Conservation (phyloP, 92 coral and sea anemone species). For the Zoanthus sociatus region DNA sequence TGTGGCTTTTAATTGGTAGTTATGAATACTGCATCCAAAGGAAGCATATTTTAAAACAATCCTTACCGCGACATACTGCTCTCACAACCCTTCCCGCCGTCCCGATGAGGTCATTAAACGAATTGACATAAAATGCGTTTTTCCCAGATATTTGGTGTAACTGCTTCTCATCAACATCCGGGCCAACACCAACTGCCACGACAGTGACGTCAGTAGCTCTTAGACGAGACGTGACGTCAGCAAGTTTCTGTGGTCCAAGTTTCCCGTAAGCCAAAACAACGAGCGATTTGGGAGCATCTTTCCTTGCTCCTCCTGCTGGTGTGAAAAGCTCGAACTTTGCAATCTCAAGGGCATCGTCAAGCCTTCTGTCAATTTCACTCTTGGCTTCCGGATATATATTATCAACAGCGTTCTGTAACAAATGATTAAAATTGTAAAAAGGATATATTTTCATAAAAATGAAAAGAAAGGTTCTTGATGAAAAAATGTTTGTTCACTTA, state of each 20-base stretch:
- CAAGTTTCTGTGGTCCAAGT: conserved; percentile 72
- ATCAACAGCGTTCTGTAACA: conserved; percentile 74
- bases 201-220: conserved; percentile 78
- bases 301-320: conserved; percentile 86
- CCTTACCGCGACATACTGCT: conserved; percentile 87
- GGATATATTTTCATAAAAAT: neutral
- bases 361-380: conserved; percentile 77
- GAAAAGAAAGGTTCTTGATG: too few relatives aligned
- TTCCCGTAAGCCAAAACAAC: conserved; percentile 87
- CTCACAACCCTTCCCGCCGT: conserved; percentile 82
- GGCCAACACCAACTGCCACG: conserved; percentile 84
- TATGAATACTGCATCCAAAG: neutral
- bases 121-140: conserved; percentile 71
- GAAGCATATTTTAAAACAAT: too few relatives aligned
- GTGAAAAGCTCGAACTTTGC: conserved; percentile 95
- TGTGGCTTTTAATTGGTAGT: too few relatives aligned
- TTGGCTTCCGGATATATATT: conserved; percentile 89
- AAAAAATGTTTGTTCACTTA: too few relatives aligned
- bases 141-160: conserved; percentile 66
- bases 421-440: neutral
- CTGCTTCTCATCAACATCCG: conserved; percentile 67
- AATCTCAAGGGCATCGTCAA: conserved; percentile 89
- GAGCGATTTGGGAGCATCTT: conserved; percentile 79
- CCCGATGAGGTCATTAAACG: conserved; percentile 85
- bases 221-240: conserved; percentile 77